Conservation (phyloP, 2,113 vertebrate genomes). For the Conger conger region DNA sequence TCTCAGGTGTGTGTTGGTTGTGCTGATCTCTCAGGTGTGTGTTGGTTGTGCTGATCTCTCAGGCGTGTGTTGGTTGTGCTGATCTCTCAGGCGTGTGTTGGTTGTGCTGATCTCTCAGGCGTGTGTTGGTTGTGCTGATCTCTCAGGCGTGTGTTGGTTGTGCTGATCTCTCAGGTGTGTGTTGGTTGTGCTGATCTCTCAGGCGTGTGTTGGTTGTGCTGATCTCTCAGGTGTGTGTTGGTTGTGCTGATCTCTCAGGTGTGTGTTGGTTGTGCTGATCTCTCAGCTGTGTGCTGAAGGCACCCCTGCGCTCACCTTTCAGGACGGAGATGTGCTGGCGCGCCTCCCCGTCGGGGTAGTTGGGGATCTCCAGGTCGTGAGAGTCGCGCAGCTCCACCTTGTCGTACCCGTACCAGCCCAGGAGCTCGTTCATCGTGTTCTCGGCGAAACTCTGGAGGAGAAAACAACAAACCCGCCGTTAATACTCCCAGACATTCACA, state of each 20-base stretch:
- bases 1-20: no score
- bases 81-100: constrained; percentile 83
- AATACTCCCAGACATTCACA: constrained; percentile 64
- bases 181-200: constrained; percentile 92
- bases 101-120: background rate
- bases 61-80: no score
- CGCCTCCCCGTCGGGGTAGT: constrained; percentile 85
- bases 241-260: background rate
- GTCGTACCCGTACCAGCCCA: constrained; percentile 99
- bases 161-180: no score
- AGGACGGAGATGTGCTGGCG: constrained; percentile 97
- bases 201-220: constrained; percentile 52
- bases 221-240: background rate
- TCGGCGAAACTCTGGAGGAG: constrained; percentile 93
- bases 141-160: background rate
- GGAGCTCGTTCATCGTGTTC: constrained; percentile 99
- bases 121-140: background rate
- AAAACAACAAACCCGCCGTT: constrained; percentile 55
- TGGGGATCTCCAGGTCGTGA: constrained; percentile 93
- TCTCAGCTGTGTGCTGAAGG: background rate
- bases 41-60: background rate
- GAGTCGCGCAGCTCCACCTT: constrained; percentile 98
- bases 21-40: background rate
- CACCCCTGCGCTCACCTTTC: constrained; percentile 82
- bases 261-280: background rate